Evolutionary conservation across 2,113 vertebrate genomes (phyloP).

Genomic region (Oophaga pumilio): DNA sequence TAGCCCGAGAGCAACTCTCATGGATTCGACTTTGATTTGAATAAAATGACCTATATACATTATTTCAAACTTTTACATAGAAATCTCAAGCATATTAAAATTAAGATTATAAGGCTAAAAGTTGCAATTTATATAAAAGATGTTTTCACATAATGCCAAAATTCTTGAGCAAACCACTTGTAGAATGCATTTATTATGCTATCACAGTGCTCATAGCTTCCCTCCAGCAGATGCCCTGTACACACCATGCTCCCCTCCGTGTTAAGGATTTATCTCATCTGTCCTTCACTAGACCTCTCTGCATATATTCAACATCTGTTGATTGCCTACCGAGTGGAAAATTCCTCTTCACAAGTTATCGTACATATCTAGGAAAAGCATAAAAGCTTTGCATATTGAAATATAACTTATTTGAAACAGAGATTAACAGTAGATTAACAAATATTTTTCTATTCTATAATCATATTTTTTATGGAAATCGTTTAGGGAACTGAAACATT

Average conservation of each 20-base stretch:
- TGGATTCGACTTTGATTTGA: slow-evolving; percentile 17
- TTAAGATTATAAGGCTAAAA: neutral
- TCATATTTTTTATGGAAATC: slow-evolving; percentile 1
- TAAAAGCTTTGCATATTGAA: slow-evolving; percentile 19
- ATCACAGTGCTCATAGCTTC: neutral
- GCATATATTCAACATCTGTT: slow-evolving; percentile 51
- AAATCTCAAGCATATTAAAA: slow-evolving; percentile 1
- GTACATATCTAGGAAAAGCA: slow-evolving; percentile 26
- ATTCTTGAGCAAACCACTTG: neutral
- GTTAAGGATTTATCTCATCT: slow-evolving; percentile 36
- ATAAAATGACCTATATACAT: slow-evolving; percentile 37
- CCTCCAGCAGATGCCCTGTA: slow-evolving; percentile 36
- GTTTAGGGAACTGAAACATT: slow-evolving; percentile 1
- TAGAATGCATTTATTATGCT: neutral
- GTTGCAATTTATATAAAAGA: too few species aligned
- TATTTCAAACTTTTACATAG: neutral
- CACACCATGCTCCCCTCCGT: slow-evolving; percentile 20
- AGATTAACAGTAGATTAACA: slow-evolving; percentile 10
- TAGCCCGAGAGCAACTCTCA: slow-evolving; percentile 3
- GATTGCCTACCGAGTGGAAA: slow-evolving; percentile 29
- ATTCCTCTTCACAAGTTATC: slow-evolving; percentile 32
- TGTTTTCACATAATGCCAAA: neutral
- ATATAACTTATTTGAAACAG: slow-evolving; percentile 2
- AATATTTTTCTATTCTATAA: slow-evolving; percentile 5
- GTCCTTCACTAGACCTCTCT: slow-evolving; percentile 38